Base-by-base conservation (phyloP, 2,797 vertebrate species). In the Gadopsis marmoratus region DNA sequence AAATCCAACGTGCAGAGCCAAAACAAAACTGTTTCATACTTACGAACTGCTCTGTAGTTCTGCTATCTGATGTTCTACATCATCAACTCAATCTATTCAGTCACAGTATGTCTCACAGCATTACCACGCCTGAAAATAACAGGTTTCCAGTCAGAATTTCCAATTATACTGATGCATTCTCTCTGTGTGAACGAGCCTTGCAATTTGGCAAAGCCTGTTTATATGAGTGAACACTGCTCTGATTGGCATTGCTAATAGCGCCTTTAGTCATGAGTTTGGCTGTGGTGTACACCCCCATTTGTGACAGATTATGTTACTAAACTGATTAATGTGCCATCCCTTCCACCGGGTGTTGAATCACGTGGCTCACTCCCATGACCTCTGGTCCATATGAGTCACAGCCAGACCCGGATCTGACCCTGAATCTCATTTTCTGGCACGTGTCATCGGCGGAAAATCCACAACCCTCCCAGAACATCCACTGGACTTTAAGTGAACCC, bases 241-340 rank as follows among this genome's bases (percentile, higher is more conserved):
- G 89, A 92, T 79, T 93, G 86, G 85, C 89, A 90, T 86, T n/a
- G 59, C 82, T 86, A 89, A 87, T 89, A 71, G 89, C 33, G 26
- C 74, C 68, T 86, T 90, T 85, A 74, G 79, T 84, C 71, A 76
- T 78, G 78, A 89, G 66, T 84, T 89, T 89, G 89, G 84, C 85
- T 68, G 65, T 51, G 19, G 70, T 71, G 47, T 73, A 70, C 74
- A 75, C 47, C 53, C 76, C 72, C 55, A 72, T 88, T 90, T 89
- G 76, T 88, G 86, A 87, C 85, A 89, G 85, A 91, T 92, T 88
- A 89, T 89, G 74, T 87, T 82, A 80, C 84, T 67, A 81, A 85
- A 84, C 81, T 90, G 79, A 92, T 90, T 86, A 90, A 86, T 91
- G 84, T 76, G 87, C 81, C 72, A 71, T 81, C 58, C 47, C 59